Percentiles rank a stretch among this genome's conserved stretches.
Conservation (phyloP, 30 jellyfish, hydroid and myxozoan species). For the Hydractinia echinata region DNA sequence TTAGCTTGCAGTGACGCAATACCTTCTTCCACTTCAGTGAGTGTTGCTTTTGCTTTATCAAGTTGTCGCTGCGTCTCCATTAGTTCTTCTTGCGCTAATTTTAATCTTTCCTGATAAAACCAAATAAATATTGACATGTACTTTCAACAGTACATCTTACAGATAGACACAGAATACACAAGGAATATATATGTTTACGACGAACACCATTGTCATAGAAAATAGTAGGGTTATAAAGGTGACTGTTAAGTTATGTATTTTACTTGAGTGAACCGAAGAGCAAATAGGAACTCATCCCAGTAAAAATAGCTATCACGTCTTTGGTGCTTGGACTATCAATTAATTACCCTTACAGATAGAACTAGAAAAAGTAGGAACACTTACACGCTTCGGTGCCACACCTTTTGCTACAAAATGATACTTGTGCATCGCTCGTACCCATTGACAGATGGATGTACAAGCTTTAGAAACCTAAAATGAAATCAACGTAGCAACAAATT, state of each 20-base stretch:
- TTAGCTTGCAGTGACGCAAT: constrained; percentile 89
- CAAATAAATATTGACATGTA: not conserved
- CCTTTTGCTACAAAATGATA: constrained; percentile 91
- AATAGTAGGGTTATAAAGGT: too few relatives aligned
- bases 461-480: constrained; percentile 78
- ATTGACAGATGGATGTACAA: constrained; percentile 89
- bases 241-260: too few relatives aligned
- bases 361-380: not conserved
- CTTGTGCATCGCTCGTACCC: constrained; percentile 99
- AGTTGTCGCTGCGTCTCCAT: constrained; percentile 84
- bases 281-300: too few relatives aligned
- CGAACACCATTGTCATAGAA: too few relatives aligned
- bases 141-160: too few relatives aligned
- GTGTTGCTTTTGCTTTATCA: constrained; percentile 88
- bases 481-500: not conserved
- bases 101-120: constrained; percentile 50
- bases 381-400: constrained; percentile 95
- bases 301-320: too few relatives aligned
- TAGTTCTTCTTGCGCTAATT: constrained; percentile 74
- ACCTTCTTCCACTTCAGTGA: constrained; percentile 92
- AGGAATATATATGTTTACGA: too few relatives aligned
- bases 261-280: too few relatives aligned
- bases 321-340: too few relatives aligned
- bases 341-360: too few relatives aligned
- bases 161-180: too few relatives aligned